A percentile compares a stretch with the other conserved stretches of the same genome.
Conservation (phyloP, 2,113 vertebrate genomes). For the Tangachromis dhanisi region DNA sequence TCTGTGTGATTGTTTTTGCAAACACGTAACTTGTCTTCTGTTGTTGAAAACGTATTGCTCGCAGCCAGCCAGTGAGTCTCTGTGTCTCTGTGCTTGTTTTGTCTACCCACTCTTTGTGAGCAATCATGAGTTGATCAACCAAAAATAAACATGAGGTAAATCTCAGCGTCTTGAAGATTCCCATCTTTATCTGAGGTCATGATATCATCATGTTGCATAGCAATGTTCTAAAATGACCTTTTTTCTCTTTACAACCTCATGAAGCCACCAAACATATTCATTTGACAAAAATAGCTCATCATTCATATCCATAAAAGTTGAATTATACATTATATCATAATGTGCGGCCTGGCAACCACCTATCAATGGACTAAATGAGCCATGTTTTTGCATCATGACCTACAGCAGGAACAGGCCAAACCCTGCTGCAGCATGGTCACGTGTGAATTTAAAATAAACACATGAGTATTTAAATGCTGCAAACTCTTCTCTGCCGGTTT, state of each 20-base stretch:
- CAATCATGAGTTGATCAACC: not conserved
- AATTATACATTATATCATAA: not conserved
- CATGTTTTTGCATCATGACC: too few relatives aligned
- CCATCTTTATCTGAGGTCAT: too few relatives aligned
- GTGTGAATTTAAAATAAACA: too few relatives aligned
- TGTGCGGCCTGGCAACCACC: too few relatives aligned
- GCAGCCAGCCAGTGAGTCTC: not conserved
- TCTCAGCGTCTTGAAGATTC: not conserved
- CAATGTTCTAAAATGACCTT: not conserved
- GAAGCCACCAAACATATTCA: too few relatives aligned
- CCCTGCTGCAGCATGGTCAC: too few relatives aligned
- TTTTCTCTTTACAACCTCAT: too few relatives aligned
- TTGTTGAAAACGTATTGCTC: fast-evolving
- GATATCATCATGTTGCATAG: not conserved
- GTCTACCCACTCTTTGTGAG: not conserved
- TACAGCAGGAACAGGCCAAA: too few relatives aligned
- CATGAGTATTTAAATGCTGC: not conserved
- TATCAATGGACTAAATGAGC: not conserved
- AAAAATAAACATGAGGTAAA: fast-evolving
- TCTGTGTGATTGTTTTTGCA: too few relatives aligned
- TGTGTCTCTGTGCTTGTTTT: not conserved
- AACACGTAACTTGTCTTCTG: not conserved
- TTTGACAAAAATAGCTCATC: too few relatives aligned
- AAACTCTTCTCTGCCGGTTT: not conserved
- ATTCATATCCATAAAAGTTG: not conserved